These are phyloP conservation scores for Thumatha senex DNA, from an alignment of 2,888 invertebrate species.

Conservation along the genomic window DNA sequence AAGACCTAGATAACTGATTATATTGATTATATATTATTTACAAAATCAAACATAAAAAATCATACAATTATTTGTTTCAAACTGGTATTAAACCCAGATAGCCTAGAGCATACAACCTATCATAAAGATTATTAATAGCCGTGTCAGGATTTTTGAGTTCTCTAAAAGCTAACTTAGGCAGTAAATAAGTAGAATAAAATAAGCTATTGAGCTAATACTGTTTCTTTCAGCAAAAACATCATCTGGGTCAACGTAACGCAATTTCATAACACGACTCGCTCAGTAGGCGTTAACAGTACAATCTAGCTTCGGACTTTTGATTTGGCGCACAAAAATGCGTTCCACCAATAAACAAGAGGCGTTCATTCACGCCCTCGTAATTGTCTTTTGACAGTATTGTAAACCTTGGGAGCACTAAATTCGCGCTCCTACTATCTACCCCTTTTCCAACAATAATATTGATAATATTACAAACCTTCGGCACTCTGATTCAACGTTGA, in stretches of 20 bases:
- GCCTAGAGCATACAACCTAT: too few relatives aligned
- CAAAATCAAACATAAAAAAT: too few relatives aligned
- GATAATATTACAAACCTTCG: slow-evolving; percentile 65
- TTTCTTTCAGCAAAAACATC: slow-evolving; percentile 15
- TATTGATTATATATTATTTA: too few relatives aligned
- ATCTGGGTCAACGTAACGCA: slow-evolving; percentile 32
- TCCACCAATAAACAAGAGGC: slow-evolving; percentile 27
- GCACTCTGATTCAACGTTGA: slow-evolving; percentile 72
- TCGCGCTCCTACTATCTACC: slow-evolving; percentile 30
- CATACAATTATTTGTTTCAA: too few relatives aligned
- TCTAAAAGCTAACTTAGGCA: too few relatives aligned
- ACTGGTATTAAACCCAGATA: too few relatives aligned
- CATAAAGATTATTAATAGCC: too few relatives aligned
- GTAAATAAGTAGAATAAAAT: too few relatives aligned
- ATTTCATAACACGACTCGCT: slow-evolving; percentile 18
- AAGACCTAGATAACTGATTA: too few relatives aligned
- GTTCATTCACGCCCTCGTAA: slow-evolving; percentile 59
- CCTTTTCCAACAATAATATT: slow-evolving; percentile 39
- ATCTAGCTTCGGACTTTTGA: slow-evolving; percentile 10
- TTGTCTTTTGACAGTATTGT: slow-evolving; percentile 53
- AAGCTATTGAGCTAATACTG: too few relatives aligned
- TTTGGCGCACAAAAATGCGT: slow-evolving; percentile 20
- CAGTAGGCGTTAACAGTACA: slow-evolving; percentile 17
- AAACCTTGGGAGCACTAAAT: slow-evolving; percentile 71
- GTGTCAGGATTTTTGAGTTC: too few relatives aligned